Conservation (phyloP, 2,888 invertebrate species). For the Lasioglossum figueresi region DNA sequence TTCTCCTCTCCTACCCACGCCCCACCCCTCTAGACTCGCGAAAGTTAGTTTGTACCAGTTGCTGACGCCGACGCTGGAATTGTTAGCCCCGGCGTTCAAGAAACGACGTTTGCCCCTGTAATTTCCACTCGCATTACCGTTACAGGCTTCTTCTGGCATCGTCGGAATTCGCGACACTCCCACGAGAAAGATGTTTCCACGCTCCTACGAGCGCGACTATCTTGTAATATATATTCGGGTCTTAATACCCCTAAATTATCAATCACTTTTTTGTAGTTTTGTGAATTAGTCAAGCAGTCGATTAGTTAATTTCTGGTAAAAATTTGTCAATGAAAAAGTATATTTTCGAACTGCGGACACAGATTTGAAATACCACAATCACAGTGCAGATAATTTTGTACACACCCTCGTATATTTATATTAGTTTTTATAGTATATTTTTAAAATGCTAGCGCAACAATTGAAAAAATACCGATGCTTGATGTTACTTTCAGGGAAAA, state of each 20-base stretch:
- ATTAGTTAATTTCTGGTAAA: no score
- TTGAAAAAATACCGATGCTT: not conserved
- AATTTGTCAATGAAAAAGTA: no score
- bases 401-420: no score
- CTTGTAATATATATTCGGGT: no score
- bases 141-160: slow-evolving; percentile 21
- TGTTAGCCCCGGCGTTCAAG: slow-evolving; percentile 29
- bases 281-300: no score
- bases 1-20: not conserved
- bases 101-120: slow-evolving; percentile 37
- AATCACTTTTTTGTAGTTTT: no score
- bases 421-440: no score
- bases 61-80: slow-evolving; percentile 9
- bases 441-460: not conserved
- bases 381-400: no score
- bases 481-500: not conserved
- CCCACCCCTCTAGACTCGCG: not conserved
- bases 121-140: slow-evolving; percentile 6
- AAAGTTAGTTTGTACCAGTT: slow-evolving; percentile 46
- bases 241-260: no score
- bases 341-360: no score
- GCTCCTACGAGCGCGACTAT: no score
- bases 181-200: not conserved
- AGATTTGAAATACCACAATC: no score
- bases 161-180: slow-evolving; percentile 29